Percentiles rank a stretch among this genome's conserved stretches.
Evolutionary conservation across 2,113 vertebrate species (phyloP).

Genomic region (Salminus brasiliensis): DNA sequence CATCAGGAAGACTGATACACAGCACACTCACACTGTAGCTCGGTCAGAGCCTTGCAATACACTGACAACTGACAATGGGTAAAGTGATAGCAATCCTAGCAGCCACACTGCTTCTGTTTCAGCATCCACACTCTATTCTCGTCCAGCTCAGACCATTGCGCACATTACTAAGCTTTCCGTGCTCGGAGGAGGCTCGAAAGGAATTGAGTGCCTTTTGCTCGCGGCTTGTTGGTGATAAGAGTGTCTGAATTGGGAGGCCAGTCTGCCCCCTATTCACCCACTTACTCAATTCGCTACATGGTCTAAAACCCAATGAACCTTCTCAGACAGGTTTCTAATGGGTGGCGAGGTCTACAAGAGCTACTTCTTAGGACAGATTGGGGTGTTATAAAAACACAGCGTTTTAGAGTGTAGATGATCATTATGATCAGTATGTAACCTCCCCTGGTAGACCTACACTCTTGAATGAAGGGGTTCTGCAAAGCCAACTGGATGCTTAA

Average conservation of each 20-base stretch:
- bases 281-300: background rate
- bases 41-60: background rate
- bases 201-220: background rate
- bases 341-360: background rate
- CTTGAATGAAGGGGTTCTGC: background rate
- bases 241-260: background rate
- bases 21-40: background rate
- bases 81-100: background rate
- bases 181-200: background rate
- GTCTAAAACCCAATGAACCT: background rate
- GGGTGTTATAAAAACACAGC: background rate
- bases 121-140: background rate
- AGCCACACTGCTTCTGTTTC: background rate
- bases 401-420: background rate
- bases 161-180: background rate
- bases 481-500: too few species aligned
- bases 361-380: background rate
- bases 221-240: background rate
- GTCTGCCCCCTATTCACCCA: background rate
- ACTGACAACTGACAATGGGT: background rate
- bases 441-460: background rate
- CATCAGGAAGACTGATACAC: conserved; percentile 48
- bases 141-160: background rate
- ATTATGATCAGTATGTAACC: background rate
- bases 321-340: background rate